phyloP scores from a whole-genome alignment of 2,113 vertebrate species.

The Crotalus tigris region DNA sequence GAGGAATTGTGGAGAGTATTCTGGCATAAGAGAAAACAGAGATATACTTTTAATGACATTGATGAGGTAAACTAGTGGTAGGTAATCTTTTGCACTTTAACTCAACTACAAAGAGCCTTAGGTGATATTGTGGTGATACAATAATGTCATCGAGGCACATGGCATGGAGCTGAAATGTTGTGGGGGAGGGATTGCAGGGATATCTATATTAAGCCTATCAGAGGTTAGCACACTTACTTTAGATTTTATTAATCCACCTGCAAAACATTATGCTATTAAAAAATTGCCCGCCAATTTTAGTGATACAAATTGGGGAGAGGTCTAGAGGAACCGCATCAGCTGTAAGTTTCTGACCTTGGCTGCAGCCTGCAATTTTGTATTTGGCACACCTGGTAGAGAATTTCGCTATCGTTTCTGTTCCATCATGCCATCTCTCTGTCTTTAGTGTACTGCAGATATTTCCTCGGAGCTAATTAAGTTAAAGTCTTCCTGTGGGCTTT shows the following conservation, averaged over 20 bases:
- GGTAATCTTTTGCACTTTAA: not conserved
- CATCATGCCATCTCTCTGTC: not conserved
- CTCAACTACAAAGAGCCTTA: not conserved
- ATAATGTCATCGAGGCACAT: not conserved
- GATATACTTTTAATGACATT: not conserved
- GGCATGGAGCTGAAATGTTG: not conserved
- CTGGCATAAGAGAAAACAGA: not conserved
- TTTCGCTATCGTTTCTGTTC: not conserved
- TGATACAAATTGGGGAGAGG: not conserved
- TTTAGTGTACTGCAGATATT: not conserved
- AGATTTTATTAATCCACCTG: not conserved
- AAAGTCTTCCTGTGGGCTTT: not conserved
- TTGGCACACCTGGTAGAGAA: not conserved
- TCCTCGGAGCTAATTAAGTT: not conserved
- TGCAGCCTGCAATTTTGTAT: not conserved
- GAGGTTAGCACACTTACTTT: not conserved
- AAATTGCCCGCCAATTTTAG: not conserved
- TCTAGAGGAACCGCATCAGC: not conserved
- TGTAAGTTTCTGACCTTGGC: not conserved
- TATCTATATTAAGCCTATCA: not conserved
- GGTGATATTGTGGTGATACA: not conserved
- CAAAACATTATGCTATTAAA: not conserved
- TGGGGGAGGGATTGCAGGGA: not conserved
- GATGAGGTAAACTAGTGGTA: not conserved
- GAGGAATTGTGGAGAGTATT: not conserved